These are phyloP conservation scores for Sussaba pulchella DNA, from an alignment of 2,888 invertebrate genomes.

Conservation along the genomic window DNA sequence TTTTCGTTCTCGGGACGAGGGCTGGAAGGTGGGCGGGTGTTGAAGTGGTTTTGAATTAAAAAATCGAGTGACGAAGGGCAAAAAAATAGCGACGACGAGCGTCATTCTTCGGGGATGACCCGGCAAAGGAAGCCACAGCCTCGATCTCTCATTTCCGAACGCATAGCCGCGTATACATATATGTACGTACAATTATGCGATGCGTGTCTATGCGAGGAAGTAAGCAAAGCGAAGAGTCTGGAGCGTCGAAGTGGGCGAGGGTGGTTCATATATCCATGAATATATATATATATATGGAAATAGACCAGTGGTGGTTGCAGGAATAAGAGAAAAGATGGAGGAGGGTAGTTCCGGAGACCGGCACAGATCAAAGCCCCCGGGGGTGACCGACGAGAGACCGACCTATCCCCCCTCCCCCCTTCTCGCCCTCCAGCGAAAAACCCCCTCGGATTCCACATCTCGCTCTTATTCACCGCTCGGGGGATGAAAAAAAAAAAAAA, in stretches of 20 bases:
- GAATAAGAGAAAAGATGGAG: constrained; percentile 70
- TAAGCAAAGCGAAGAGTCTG: constrained; percentile 30
- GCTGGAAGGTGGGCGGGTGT: constrained; percentile 15
- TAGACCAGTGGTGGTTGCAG: constrained; percentile 35
- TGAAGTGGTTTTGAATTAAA: constrained; percentile 49
- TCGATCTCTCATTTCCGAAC: neutral
- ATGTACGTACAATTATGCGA: neutral
- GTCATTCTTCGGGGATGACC: constrained; percentile 50
- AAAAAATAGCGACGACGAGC: constrained; percentile 40
- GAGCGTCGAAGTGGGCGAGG: constrained; percentile 72
- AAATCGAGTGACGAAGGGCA: constrained; percentile 34
- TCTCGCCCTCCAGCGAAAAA: constrained; percentile 45
- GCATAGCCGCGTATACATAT: neutral
- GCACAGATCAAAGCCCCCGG: constrained; percentile 82
- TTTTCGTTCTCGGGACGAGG: neutral
- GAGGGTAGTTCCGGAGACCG: constrained; percentile 77
- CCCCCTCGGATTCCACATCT: constrained; percentile 67
- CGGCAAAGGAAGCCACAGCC: constrained; percentile 15
- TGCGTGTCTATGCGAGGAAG: neutral
- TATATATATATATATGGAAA: constrained; percentile 4
- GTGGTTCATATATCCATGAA: constrained; percentile 58
- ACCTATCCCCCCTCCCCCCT: constrained; percentile 36
- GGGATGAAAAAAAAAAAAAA: too few relatives aligned
- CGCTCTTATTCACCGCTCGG: constrained; percentile 41
- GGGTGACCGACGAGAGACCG: constrained; percentile 75